Conservation (phyloP, 2,113 vertebrate genomes). For the Dryoscopus gambensis region DNA sequence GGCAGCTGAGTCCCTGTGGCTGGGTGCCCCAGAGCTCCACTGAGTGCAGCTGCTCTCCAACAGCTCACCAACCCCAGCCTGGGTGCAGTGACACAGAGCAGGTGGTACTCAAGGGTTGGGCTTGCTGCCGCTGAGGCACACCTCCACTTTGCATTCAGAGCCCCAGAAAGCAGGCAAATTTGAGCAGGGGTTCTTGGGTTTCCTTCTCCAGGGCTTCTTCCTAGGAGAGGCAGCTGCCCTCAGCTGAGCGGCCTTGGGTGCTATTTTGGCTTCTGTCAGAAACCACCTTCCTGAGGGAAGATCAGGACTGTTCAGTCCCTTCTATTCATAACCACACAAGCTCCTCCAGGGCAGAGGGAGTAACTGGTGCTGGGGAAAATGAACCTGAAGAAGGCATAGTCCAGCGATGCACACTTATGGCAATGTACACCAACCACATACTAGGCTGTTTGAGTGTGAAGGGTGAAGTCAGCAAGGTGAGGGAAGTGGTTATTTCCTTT, state of each 20-base stretch:
- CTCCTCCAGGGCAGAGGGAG: background rate
- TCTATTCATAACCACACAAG: background rate
- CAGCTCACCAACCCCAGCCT: background rate
- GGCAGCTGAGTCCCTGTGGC: rapidly evolving
- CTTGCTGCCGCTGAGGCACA: background rate
- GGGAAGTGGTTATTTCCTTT: background rate
- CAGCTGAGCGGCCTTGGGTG: background rate
- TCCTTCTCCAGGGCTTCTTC: background rate
- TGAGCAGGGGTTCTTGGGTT: background rate
- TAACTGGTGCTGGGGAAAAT: background rate
- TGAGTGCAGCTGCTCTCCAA: background rate
- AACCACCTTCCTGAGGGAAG: background rate
- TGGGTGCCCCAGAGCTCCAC: background rate
- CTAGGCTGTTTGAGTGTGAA: background rate
- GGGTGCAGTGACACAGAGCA: background rate
- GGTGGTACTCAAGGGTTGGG: background rate
- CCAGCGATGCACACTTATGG: rapidly evolving
- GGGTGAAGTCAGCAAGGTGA: background rate
- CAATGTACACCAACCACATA: background rate
- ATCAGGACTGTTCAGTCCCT: background rate
- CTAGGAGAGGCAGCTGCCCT: background rate
- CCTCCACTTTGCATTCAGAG: background rate
- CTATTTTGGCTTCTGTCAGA: background rate
- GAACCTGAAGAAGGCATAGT: background rate
- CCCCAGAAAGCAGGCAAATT: background rate